These are phyloP conservation scores for Hirtodrosophila alboralis DNA, from an alignment of 2,888 invertebrate genomes.

Conservation along the genomic window DNA sequence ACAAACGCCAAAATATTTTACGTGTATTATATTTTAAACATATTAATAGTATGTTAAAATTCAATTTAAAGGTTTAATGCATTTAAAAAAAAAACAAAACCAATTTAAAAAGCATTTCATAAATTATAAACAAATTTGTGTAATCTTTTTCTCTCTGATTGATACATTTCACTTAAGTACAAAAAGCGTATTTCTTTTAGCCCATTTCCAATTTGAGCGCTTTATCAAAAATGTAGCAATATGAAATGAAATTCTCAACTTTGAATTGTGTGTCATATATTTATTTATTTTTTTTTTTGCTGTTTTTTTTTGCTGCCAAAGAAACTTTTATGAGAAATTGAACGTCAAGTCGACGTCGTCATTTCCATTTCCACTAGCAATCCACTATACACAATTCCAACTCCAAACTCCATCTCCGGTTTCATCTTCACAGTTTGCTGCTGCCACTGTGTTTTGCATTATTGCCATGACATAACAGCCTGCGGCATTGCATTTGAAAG, in stretches of 20 bases:
- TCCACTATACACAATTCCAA: conserved; percentile 4
- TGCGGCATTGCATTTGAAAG: conserved; percentile 77
- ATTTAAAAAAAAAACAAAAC: too few relatives aligned
- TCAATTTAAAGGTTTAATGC: too few relatives aligned
- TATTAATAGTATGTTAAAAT: too few relatives aligned
- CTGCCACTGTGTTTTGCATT: conserved; percentile 70
- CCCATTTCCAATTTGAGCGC: conserved; percentile 33
- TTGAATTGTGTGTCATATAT: conserved; percentile 69
- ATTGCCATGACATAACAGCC: conserved; percentile 73
- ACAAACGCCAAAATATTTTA: too few relatives aligned
- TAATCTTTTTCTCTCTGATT: conserved; percentile 13
- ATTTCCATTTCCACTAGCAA: conserved; percentile 12
- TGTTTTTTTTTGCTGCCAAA: conserved; percentile 51
- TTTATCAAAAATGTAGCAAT: conserved; percentile 58
- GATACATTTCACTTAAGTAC: conserved; percentile 9
- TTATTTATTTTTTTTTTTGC: too few relatives aligned
- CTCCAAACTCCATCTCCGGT: conserved; percentile 7
- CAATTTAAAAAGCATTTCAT: too few relatives aligned
- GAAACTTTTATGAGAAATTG: conserved; percentile 75
- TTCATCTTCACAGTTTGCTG: conserved; percentile 15
- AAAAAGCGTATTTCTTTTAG: conserved; percentile 5
- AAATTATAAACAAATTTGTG: too few relatives aligned
- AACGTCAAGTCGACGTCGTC: conserved; percentile 57
- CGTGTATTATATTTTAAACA: too few relatives aligned
- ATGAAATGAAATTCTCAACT: conserved; percentile 67